Conservation (phyloP, 2,113 vertebrate species). For the Dinomys branickii region DNA sequence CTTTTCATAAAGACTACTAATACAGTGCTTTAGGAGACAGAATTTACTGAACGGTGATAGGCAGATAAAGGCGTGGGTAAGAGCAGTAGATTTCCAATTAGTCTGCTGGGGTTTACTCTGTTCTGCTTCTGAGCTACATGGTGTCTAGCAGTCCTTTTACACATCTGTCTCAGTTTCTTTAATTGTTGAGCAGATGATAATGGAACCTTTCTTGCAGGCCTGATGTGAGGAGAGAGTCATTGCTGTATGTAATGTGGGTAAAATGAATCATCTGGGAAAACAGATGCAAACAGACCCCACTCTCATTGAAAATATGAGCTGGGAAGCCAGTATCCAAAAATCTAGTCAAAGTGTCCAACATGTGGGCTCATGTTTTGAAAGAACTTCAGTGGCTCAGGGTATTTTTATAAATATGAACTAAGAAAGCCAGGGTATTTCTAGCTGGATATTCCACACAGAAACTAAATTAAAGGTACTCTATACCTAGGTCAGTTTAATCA, state of each 20-base stretch:
- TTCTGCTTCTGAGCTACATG: background rate
- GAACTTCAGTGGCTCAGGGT: background rate
- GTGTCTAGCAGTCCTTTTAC: background rate
- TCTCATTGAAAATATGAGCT: background rate
- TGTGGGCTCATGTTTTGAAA: background rate
- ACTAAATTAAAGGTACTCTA: background rate
- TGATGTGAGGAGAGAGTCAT: background rate
- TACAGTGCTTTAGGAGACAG: background rate
- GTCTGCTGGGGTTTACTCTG: background rate
- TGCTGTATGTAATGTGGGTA: background rate
- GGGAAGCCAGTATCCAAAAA: background rate
- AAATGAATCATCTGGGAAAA: background rate
- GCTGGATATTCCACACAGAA: background rate
- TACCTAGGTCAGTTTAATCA: constrained; percentile 6
- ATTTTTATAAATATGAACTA: background rate
- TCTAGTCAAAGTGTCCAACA: background rate
- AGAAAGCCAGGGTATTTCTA: background rate
- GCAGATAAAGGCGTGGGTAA: background rate
- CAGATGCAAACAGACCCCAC: background rate
- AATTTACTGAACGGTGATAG: background rate
- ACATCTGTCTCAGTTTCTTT: background rate
- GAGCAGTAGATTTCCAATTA: background rate
- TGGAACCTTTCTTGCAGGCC: background rate
- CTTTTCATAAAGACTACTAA: background rate
- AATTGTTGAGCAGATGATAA: background rate